A percentile compares a stretch with the other conserved stretches of the same genome.
These are phyloP conservation scores for Tenodera sinensis DNA, from an alignment of 2,888 invertebrate genomes.

Conservation along the genomic window DNA sequence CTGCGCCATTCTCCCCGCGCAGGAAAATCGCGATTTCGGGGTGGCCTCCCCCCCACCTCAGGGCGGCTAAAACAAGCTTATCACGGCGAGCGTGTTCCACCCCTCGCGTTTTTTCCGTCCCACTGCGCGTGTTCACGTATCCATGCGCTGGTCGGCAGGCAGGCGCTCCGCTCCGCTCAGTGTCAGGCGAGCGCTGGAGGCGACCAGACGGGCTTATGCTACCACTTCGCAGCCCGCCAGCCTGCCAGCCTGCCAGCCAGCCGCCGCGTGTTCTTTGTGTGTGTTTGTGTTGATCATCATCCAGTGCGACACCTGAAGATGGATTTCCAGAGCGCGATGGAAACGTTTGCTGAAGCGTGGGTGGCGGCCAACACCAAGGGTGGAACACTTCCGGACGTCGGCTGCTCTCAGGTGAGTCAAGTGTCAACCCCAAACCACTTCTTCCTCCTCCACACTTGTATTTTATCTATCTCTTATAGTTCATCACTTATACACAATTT, in stretches of 20 bases:
- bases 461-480: too few relatives aligned
- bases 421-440: too few relatives aligned
- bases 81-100: neutral
- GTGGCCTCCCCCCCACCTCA: neutral
- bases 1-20: neutral
- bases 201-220: too few relatives aligned
- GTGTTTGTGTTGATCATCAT: neutral
- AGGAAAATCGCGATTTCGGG: neutral
- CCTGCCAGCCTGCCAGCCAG: too few relatives aligned
- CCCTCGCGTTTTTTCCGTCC: neutral
- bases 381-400: conserved; percentile 35
- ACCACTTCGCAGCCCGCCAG: too few relatives aligned
- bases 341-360: conserved; percentile 97
- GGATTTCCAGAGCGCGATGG: conserved; percentile 99
- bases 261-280: neutral
- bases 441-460: too few relatives aligned
- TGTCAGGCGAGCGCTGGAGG: neutral
- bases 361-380: conserved; percentile 84
- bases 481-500: too few relatives aligned
- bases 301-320: conserved; percentile 51
- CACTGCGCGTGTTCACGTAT: neutral
- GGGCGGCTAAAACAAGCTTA: neutral
- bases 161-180: too few relatives aligned
- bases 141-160: neutral
- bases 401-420: conserved; percentile 36